Evolutionary conservation across 2,888 invertebrate genomes (phyloP).

Genomic region (Lasius platythorax): DNA sequence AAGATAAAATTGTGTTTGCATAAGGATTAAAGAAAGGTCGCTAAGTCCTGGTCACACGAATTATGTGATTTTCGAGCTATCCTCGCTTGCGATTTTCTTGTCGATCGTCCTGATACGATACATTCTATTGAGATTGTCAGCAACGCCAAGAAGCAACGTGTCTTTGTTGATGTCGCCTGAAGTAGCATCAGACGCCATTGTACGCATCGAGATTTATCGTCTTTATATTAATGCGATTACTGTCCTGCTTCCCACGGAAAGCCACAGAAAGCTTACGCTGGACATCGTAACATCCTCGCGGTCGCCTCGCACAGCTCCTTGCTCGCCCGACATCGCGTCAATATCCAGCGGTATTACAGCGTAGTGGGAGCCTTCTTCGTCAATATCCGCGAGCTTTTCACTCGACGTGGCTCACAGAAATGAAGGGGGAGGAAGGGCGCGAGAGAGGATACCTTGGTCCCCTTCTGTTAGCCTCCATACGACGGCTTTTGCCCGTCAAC

Average conservation of each 20-base stretch:
- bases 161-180: constrained; percentile 45
- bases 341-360: constrained; percentile 46
- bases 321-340: constrained; percentile 33
- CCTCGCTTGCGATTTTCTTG: background rate
- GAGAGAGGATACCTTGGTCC: constrained; percentile 63
- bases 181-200: constrained; percentile 24
- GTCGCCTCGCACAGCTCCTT: constrained; percentile 1
- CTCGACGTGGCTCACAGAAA: constrained; percentile 52
- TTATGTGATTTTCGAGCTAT: constrained; percentile 5
- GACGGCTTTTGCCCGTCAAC: constrained; percentile 76
- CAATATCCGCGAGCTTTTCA: constrained; percentile 68
- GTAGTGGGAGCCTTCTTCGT: constrained; percentile 52
- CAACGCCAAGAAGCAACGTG: constrained; percentile 3
- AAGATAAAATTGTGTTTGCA: background rate
- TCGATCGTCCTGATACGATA: constrained; percentile 5
- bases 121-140: constrained; percentile 29
- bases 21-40: background rate
- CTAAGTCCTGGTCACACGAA: background rate
- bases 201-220: constrained; percentile 78
- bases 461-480: constrained; percentile 65
- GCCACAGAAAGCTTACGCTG: constrained; percentile 26
- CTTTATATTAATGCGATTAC: constrained; percentile 84
- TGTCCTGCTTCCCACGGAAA: constrained; percentile 48
- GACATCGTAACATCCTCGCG: constrained; percentile 36
- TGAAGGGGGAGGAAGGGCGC: constrained; percentile 54